Evolutionary conservation across 2,888 invertebrate species (phyloP), one percentile per base, ranked within the genome.

Genomic region (Drosophila engyochracea): DNA sequence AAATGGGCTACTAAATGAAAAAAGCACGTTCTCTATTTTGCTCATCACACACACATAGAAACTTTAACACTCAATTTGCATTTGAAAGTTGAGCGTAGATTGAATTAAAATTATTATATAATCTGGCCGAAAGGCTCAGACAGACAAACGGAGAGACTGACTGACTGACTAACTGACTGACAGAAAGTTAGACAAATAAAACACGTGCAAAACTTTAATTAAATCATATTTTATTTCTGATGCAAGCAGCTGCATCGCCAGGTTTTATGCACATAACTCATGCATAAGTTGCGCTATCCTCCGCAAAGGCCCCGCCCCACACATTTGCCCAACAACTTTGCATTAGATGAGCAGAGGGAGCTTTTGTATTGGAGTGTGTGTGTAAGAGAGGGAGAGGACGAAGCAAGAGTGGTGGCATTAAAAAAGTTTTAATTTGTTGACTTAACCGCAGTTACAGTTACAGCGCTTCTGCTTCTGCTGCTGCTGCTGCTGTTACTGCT

Each of bases 391-490:
- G 1, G 22, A 47, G 16, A 16, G 4, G 16, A 25, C 9, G 1
- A 47, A 14, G 22, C 25, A 47, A 30, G 14, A n/a, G 35, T 59
- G 52, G 51, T 44, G 49, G 61, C 69, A 60, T 83, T 73, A 76
- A 75, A 87, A 86, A 87, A 87, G 91, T 87, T 87, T 87, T 91
- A 87, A 87, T 91, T 87, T 87, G 91, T 87, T 87, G 90, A 87
- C 87, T 87, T 91, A 87, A 91, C 87, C 87, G 90, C 87, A 91
- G 91, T 87, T 89, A 87, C 85, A 90, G 90, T 86, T 87, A 85
- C 81, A 70, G 65, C 70, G 58, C 55, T 53, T 25, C 47, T 64
- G 67, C 72, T 39, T 33, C 22, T 53, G 51, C 44, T 57, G 12
- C 4, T 30, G 6, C 44, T 28, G 31, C 44, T 70, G 53, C 51